Conservation (phyloP, 2,888 invertebrate species). For the Norana najaformis region DNA sequence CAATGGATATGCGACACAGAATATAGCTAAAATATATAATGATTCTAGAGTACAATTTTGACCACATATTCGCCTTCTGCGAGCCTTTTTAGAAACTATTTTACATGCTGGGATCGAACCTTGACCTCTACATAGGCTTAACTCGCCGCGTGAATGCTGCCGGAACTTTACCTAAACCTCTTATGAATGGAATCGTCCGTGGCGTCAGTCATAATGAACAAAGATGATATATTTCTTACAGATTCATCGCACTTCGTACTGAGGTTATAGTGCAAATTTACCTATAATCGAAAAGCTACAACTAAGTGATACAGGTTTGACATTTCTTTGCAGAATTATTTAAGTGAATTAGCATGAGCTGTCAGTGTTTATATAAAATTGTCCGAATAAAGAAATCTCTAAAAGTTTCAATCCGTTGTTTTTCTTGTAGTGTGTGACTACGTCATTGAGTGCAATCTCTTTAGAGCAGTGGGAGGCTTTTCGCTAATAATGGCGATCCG, state of each 20-base stretch:
- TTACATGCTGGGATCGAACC: too few relatives aligned
- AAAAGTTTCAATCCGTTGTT: background rate
- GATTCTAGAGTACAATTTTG: too few relatives aligned
- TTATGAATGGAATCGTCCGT: constrained; percentile 4
- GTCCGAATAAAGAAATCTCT: background rate
- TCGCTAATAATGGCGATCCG: constrained; percentile 22
- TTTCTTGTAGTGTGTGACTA: background rate
- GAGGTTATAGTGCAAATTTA: background rate
- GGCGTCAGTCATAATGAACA: constrained; percentile 4
- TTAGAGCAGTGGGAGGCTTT: background rate
- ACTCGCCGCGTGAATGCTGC: too few relatives aligned
- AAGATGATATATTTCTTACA: background rate
- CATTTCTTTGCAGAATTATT: background rate
- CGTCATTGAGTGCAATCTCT: background rate
- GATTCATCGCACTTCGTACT: background rate
- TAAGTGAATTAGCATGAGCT: background rate
- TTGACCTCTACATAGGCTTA: too few relatives aligned
- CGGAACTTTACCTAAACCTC: too few relatives aligned
- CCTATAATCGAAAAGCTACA: background rate
- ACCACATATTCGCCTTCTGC: too few relatives aligned
- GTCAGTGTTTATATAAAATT: background rate
- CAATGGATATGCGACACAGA: too few relatives aligned
- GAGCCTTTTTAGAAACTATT: too few relatives aligned
- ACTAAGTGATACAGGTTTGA: background rate
- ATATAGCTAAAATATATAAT: too few relatives aligned